Evolutionary conservation across 2,797 vertebrate genomes (phyloP).

Genomic region (Hypotaenidia philippensis): DNA sequence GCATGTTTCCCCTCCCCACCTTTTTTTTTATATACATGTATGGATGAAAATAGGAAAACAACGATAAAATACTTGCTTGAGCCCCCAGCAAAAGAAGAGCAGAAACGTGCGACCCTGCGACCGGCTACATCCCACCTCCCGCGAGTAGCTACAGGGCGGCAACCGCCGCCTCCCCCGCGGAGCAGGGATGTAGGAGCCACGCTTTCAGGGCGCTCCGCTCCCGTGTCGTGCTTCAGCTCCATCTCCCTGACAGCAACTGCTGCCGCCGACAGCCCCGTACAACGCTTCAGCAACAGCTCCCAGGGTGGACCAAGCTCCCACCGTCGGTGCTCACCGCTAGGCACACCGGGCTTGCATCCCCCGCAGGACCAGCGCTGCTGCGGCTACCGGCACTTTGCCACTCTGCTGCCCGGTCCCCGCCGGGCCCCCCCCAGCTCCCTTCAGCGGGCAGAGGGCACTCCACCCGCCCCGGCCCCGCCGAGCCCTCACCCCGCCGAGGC

Average conservation of each 20-base stretch:
- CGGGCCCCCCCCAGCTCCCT: neutral
- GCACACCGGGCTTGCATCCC: neutral
- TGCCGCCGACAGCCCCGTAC: neutral
- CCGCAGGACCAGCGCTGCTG: rapidly evolving
- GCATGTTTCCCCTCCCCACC: too few species aligned
- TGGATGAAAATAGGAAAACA: neutral
- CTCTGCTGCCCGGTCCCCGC: neutral
- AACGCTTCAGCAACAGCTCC: neutral
- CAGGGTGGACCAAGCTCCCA: too few species aligned
- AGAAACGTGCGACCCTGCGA: too few species aligned
- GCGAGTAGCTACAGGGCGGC: neutral
- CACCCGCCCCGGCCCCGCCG: neutral
- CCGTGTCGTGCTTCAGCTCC: neutral
- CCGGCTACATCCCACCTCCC: neutral
- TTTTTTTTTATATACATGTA: neutral
- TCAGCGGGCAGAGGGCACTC: neutral
- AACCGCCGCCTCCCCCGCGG: neutral
- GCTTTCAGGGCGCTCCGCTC: neutral
- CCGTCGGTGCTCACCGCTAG: neutral
- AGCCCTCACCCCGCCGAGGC: neutral
- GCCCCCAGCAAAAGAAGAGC: neutral
- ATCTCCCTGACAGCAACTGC: neutral
- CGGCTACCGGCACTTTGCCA: too few species aligned
- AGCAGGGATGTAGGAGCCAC: rapidly evolving
- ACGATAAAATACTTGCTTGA: rapidly evolving